Evolutionary conservation across 1,140 invertebrate genomes (phyloP), one percentile per base, ranked within the genome.

Genomic region (Papilio glaucus): DNA sequence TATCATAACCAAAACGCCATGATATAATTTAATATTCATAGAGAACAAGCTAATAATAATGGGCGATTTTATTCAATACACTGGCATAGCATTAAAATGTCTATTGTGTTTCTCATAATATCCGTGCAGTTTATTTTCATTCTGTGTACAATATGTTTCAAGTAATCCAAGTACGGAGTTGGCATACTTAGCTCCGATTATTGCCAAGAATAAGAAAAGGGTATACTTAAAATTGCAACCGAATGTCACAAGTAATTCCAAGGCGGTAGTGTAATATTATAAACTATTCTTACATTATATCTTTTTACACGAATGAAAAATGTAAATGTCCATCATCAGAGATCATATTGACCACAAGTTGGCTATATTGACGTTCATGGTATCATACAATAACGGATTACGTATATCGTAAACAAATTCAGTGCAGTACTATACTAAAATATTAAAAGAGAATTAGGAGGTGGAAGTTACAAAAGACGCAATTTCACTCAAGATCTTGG

Each of bases 81-180:
- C 29, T 37, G 13, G 62, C n/a, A 63, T 39, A 41, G 10, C 29
- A 65, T 65, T 65, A 39, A 65, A 65, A 38, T 41, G 8, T 65
- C 62, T 39, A 38, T 65, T 65, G 29, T 65, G 33, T 41, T 65
- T 37, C 33, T 65, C 29, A 21, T 63, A 12, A 39, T 65, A 65
- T 65, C 18, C 4, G 7, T 37, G 37, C 18, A 65, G 62, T 65
- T 65, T 65, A 65, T 65, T 65, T 21, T 33, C 29, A 8, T 37
- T 18, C 10, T 38, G 18, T 38, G 62, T 41, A 38, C 61, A 63
- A 21, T 37, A 33, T 39, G 62, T 65, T 65, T 65, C 62, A 65
- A 65, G 62, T 65, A 65, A 65, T 38, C 62, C 62, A 65, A 38
- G 62, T 65, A 65, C 39, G 39, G 29, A 65, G 62, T 65, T 65